Evolutionary conservation across 2,888 invertebrate species (phyloP).

Genomic region (Spicauda simplicius): DNA sequence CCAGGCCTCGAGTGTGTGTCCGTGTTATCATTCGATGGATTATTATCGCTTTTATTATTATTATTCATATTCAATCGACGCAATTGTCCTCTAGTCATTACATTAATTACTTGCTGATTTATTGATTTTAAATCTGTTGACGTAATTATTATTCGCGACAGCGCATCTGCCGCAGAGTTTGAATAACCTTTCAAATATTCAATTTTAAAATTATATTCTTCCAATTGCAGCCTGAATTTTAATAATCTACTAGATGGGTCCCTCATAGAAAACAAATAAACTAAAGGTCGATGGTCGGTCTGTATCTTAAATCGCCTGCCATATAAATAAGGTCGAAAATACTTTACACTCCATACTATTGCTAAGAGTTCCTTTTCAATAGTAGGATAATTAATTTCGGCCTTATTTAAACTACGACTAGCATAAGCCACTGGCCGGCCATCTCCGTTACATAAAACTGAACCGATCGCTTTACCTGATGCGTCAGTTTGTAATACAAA

Average conservation of each 20-base stretch:
- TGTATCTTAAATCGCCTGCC: too few species aligned
- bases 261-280: slow-evolving; percentile 40
- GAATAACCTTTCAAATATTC: slow-evolving; percentile 32
- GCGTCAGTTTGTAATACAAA: too few species aligned
- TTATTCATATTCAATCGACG: background rate
- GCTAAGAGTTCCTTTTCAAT: slow-evolving; percentile 40
- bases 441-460: slow-evolving; percentile 34
- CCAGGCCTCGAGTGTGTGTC: slow-evolving; percentile 8
- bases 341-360: slow-evolving; percentile 39
- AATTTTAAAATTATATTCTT: slow-evolving; percentile 39
- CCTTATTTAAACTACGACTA: too few species aligned
- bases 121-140: slow-evolving; percentile 28
- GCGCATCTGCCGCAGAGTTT: slow-evolving; percentile 40
- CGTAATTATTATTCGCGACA: slow-evolving; percentile 34
- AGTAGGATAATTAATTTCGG: too few species aligned
- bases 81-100: slow-evolving; percentile 16
- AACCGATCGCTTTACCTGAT: slow-evolving; percentile 31
- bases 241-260: slow-evolving; percentile 39
- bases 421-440: slow-evolving; percentile 33
- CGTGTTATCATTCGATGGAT: slow-evolving; percentile 5
- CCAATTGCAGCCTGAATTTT: slow-evolving; percentile 39
- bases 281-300: slow-evolving; percentile 33
- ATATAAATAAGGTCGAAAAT: too few species aligned
- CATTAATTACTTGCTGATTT: slow-evolving; percentile 4
- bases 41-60: slow-evolving; percentile 2